phyloP scores from a whole-genome alignment of 2,797 vertebrate species.

The Octomys mimax region DNA sequence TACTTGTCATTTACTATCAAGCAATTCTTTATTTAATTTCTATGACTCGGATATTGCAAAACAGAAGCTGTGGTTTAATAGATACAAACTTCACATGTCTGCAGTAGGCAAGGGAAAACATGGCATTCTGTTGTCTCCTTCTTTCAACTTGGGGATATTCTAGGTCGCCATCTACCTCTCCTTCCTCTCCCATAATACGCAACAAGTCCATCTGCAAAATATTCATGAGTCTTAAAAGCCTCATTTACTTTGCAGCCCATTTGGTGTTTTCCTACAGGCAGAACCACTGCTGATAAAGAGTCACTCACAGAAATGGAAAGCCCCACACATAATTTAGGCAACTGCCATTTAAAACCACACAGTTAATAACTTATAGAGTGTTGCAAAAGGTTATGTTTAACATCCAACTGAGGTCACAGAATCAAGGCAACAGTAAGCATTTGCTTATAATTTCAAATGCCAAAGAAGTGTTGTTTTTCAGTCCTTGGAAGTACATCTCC shows the following conservation, averaged over 20 bases:
- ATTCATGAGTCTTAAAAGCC: slow-evolving; percentile 85
- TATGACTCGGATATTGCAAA: slow-evolving; percentile 72
- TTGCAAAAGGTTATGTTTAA: slow-evolving; percentile 65
- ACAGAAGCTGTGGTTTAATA: slow-evolving; percentile 60
- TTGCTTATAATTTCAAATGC: slow-evolving; percentile 33
- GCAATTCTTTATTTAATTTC: slow-evolving; percentile 76
- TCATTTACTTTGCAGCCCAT: slow-evolving; percentile 73
- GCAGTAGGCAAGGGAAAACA: background rate
- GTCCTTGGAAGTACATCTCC: slow-evolving; percentile 43
- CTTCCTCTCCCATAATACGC: background rate
- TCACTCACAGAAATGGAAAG: slow-evolving; percentile 69
- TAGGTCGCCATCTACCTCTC: background rate
- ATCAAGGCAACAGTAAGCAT: background rate
- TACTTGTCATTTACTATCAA: slow-evolving; percentile 50
- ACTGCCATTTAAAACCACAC: slow-evolving; percentile 67
- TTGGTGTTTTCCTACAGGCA: slow-evolving; percentile 75
- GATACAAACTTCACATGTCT: slow-evolving; percentile 32
- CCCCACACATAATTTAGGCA: slow-evolving; percentile 73
- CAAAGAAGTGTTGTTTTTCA: background rate
- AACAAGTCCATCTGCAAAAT: slow-evolving; percentile 78
- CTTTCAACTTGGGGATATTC: slow-evolving; percentile 28
- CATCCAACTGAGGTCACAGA: background rate
- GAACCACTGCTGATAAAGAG: slow-evolving; percentile 51
- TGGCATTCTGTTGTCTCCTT: slow-evolving; percentile 50
- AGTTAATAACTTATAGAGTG: slow-evolving; percentile 76